Percentiles rank a stretch among this genome's conserved stretches.
These are phyloP conservation scores for Pseudomyrmex gracilis DNA, from an alignment of 1,140 invertebrate genomes.

Conservation along the genomic window DNA sequence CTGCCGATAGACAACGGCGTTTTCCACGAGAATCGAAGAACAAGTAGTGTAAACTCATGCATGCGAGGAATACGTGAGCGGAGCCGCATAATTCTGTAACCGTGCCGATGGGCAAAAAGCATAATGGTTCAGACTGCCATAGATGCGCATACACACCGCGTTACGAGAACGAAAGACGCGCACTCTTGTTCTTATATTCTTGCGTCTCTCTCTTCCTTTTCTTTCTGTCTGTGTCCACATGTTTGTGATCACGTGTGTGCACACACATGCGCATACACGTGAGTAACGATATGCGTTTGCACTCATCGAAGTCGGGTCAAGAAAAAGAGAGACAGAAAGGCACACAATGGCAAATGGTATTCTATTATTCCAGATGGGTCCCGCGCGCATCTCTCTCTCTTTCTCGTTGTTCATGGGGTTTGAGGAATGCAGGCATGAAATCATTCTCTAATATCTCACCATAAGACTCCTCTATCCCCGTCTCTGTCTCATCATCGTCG, in stretches of 20 bases:
- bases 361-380: slow-evolving; percentile 82
- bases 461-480: slow-evolving; percentile 38
- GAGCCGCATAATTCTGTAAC: slow-evolving; percentile 68
- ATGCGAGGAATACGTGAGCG: slow-evolving; percentile 60
- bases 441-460: slow-evolving; percentile 79
- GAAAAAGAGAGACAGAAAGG: slow-evolving; percentile 58
- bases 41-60: slow-evolving; percentile 51
- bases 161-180: slow-evolving; percentile 52
- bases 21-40: slow-evolving; percentile 64
- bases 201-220: slow-evolving; percentile 7
- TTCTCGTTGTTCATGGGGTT: slow-evolving; percentile 44
- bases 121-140: slow-evolving; percentile 62
- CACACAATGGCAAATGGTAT: slow-evolving; percentile 82
- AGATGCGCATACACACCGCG: slow-evolving; percentile 44
- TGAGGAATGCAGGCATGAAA: slow-evolving; percentile 78
- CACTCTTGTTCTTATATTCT: slow-evolving; percentile 44
- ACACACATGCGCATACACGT: not conserved
- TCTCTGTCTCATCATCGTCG: not conserved
- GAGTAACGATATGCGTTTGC: slow-evolving; percentile 49
- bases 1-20: slow-evolving; percentile 26
- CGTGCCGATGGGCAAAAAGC: slow-evolving; percentile 52
- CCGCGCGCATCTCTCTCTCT: slow-evolving; percentile 65
- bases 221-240: slow-evolving; percentile 30
- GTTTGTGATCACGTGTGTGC: slow-evolving; percentile 15
- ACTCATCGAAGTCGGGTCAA: slow-evolving; percentile 10